Percentiles rank a stretch among this genome's conserved stretches.
These are phyloP conservation scores for Drosophila lowei DNA, from an alignment of 1,140 invertebrate genomes.

Conservation along the genomic window DNA sequence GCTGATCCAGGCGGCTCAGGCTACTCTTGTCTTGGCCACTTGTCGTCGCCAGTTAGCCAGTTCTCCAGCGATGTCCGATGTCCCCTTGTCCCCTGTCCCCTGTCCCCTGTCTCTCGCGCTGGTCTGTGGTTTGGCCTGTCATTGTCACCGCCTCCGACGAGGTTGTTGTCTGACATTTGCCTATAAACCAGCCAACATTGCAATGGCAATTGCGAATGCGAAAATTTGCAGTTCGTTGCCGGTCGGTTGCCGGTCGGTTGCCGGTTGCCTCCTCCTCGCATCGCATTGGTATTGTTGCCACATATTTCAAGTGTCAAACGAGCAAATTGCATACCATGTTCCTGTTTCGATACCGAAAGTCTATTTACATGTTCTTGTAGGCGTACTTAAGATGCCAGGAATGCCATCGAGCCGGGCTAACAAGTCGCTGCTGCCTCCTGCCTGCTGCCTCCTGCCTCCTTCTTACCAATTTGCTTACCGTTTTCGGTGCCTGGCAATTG, in stretches of 20 bases:
- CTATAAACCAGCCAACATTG: constrained; percentile 65
- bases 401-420: constrained; percentile 62
- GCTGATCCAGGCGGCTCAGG: constrained; percentile 40
- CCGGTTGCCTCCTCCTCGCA: constrained; percentile 28
- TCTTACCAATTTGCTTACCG: constrained; percentile 70
- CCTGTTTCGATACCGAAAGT: constrained; percentile 76
- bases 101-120: too few relatives aligned
- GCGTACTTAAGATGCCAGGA: constrained; percentile 82
- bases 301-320: constrained; percentile 83
- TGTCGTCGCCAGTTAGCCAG: constrained; percentile 71
- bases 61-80: constrained; percentile 21
- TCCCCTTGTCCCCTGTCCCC: constrained; percentile 9
- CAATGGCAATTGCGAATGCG: constrained; percentile 16
- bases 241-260: too few relatives aligned
- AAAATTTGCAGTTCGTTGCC: too few relatives aligned
- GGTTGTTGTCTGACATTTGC: constrained; percentile 71
- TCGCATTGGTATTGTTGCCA: constrained; percentile 65
- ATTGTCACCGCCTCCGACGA: constrained; percentile 73
- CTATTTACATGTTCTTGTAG: constrained; percentile 83
- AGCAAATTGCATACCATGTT: constrained; percentile 83
- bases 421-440: constrained; percentile 14
- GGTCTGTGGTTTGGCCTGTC: constrained; percentile 53
- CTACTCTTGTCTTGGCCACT: constrained; percentile 68
- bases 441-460: too few relatives aligned
- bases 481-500: constrained; percentile 68